phyloP scores from a whole-genome alignment of 2,888 invertebrate species.

The Conomelus anceps region DNA sequence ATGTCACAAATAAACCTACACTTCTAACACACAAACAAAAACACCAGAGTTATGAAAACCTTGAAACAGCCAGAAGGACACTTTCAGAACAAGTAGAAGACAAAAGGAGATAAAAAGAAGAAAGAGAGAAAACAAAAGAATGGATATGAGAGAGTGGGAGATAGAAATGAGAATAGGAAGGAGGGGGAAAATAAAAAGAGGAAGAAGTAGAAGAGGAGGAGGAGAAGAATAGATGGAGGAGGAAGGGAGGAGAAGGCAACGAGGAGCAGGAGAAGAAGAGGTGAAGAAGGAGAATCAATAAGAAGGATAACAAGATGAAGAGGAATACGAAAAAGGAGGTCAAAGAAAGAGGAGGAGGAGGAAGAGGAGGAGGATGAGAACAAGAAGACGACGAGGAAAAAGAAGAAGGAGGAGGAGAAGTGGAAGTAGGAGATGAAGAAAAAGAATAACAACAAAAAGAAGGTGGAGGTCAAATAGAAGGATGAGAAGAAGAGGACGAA shows the following conservation, averaged over 20 bases:
- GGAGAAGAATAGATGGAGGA: not conserved
- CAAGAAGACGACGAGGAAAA: not conserved
- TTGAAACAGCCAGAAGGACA: not conserved
- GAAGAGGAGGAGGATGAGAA: not conserved
- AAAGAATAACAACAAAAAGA: not conserved
- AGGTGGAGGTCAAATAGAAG: no score
- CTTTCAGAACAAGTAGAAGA: not conserved
- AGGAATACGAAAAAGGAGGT: not conserved
- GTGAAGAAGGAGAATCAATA: not conserved
- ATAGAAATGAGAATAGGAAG: no score
- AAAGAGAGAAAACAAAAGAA: not conserved
- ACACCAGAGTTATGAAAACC: not conserved
- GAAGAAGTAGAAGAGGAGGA: no score
- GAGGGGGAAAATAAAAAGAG: no score
- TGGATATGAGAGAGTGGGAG: no score
- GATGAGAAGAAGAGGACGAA: not conserved
- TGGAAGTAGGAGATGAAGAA: not conserved
- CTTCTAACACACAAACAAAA: not conserved
- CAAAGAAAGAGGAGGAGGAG: not conserved
- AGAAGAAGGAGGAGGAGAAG: not conserved
- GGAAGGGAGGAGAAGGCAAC: not conserved
- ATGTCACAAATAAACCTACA: not conserved
- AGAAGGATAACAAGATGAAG: not conserved
- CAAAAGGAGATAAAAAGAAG: not conserved
- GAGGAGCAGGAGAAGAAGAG: no score